Evolutionary conservation across 2,797 vertebrate species (phyloP), one percentile per base, ranked within the genome.

Genomic region (Coregonus sp.): DNA sequence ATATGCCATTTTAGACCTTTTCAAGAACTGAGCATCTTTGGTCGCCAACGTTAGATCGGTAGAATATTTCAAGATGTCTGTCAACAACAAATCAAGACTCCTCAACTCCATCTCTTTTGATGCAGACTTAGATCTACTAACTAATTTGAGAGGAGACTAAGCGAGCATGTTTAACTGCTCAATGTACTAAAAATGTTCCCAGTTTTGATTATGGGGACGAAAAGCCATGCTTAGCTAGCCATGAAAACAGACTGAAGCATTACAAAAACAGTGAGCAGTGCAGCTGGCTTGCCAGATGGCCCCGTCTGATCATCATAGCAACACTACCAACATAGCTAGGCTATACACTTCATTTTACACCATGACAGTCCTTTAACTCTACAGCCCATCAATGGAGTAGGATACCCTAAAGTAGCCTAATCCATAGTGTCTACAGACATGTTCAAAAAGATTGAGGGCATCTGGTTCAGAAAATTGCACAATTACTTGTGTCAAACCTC

Each of bases 271-370:
- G 69, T 35, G 18, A 20, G 37, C 31, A 56, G 40, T 3, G 40
- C 6, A 59, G 72, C 51, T 16, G 40, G 52, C 33, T n/a, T 50
- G 71, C 74, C 83, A 78, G 83, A 80, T 82, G 76, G 76, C 63
- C 18, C 15, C 40, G 47, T 74, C 50, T 73, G 47, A 74, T 77
- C 70, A 67, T 68, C 37, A n/a, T 20, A 73, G 68, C 40, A 47
- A 47, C 75, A 76, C 18, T 35, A 20, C 70, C 75, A 63, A 71
- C 78, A 74, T 33, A 63, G 9, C 74, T 52, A 29, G 35, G 29
- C 14, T 15, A 20, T 69, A 33, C 15, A 59, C 51, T 71, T 50
- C 52, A 74, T 73, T 25, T 74, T 51, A 40, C 18, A 66, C 33
- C n/a, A 40, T 29, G 7, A 9, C 31, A 69, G 25, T 52, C 9